Percentiles rank a stretch among this genome's conserved stretches.
Conservation (phyloP, 2,797 vertebrate species). For the Lepus oiostolus region DNA sequence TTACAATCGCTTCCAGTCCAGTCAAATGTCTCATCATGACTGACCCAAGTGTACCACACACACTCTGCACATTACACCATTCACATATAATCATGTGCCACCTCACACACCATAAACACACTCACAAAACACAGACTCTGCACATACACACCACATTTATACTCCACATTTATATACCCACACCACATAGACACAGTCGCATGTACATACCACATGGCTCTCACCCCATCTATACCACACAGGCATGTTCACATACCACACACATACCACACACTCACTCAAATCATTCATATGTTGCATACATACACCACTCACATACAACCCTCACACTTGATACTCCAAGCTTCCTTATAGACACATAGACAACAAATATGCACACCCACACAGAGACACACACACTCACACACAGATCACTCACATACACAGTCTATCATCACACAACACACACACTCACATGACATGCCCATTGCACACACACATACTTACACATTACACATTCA, state of each 20-base stretch:
- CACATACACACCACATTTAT: background rate
- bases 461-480: too few relatives aligned
- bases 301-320: background rate
- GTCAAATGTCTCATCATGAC: too few relatives aligned
- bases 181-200: background rate
- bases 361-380: too few relatives aligned
- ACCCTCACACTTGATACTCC: too few relatives aligned
- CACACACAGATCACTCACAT: background rate
- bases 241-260: too few relatives aligned
- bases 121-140: background rate
- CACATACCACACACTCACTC: too few relatives aligned
- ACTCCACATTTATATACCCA: background rate
- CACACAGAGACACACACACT: too few relatives aligned
- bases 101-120: background rate
- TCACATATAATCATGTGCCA: background rate
- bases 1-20: background rate
- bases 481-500: background rate
- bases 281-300: background rate
- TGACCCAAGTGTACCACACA: background rate
- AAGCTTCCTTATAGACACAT: too few relatives aligned
- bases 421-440: too few relatives aligned
- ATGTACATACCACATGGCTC: too few relatives aligned
- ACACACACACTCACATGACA: background rate
- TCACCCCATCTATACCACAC: background rate
- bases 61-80: too few relatives aligned